Base-by-base conservation (phyloP, 2,113 vertebrate genomes). In the Castor canadensis region DNA sequence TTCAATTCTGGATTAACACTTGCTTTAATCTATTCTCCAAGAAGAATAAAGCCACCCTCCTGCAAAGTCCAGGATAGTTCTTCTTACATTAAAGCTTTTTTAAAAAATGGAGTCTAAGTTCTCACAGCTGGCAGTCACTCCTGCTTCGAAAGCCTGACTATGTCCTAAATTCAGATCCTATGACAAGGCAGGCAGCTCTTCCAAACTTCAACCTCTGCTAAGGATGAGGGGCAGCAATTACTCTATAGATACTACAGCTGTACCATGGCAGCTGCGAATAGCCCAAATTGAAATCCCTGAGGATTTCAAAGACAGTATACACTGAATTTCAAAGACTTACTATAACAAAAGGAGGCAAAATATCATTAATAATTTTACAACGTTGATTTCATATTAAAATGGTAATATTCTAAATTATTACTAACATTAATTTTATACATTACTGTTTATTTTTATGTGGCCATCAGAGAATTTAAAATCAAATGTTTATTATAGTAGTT, bases 351-450 rank as follows among this genome's bases (percentile, higher is more conserved):
- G 72, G 17, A 80, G 76, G 24, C 4, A 56, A 88, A 89, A 45
- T 79, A 60, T 71, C 43, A 52, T 35, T 52, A 58, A 77, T 76
- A n/a, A 91, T 64, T 64, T 93, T 64, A 52, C 62, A 91, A 43
- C 43, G 56, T 40, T 64, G 49, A 75, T 73, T 91, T 96, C 30
- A 64, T 58, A 43, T 86, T 79, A 12, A 95, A 89, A 82, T 80
- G 19, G 26, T 45, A 82, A 45, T 79, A 62, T 94, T 89, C 77
- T 45, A 72, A 87, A 76, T 66, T 35, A 40, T 93, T 38, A 66
- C 52, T 90, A 83, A 87, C 28, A 73, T 81, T 45, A 24, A 67
- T 60, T 76, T 76, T 35, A n/a, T 20, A 16, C 24, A 20, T 28
- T 58, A 88, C 28, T 69, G 73, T 81, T 76, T 73, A 56, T 43